Percentiles rank a stretch among this genome's conserved stretches.
These are phyloP conservation scores for Haemorhous mexicanus DNA, from an alignment of 2,113 vertebrate species.

Conservation along the genomic window DNA sequence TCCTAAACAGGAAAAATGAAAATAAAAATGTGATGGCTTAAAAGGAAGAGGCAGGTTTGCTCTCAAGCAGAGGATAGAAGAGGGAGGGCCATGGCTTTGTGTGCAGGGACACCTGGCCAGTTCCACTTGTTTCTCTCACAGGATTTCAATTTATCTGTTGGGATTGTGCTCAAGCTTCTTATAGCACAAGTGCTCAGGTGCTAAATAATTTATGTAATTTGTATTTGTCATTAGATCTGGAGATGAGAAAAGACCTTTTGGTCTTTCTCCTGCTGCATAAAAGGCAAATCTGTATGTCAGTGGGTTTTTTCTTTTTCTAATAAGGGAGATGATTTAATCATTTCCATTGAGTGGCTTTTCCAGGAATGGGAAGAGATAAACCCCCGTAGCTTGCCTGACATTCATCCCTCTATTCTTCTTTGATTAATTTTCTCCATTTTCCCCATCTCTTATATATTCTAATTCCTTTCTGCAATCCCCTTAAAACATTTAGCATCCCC, in stretches of 20 bases:
- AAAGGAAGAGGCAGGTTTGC: background rate
- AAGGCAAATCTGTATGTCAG: background rate
- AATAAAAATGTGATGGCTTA: background rate
- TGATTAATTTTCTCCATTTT: background rate
- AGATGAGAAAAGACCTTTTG: background rate
- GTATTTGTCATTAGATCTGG: background rate
- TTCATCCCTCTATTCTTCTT: conserved; percentile 3
- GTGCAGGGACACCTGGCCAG: background rate
- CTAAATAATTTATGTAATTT: background rate
- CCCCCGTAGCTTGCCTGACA: background rate
- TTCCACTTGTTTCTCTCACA: background rate
- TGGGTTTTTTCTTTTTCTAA: background rate
- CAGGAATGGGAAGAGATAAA: conserved; percentile 13
- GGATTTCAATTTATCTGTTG: background rate
- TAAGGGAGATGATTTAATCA: background rate
- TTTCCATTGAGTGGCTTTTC: background rate
- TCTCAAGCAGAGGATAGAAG: background rate
- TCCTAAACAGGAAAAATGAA: background rate
- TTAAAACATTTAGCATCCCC: background rate
- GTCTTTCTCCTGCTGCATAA: background rate
- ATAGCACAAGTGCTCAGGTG: background rate
- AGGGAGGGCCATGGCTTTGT: background rate
- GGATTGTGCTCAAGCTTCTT: background rate
- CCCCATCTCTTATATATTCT: background rate
- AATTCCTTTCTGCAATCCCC: background rate